A percentile compares a stretch with the other conserved stretches of the same genome.
These are phyloP conservation scores for Suncus etruscus DNA, from an alignment of 2,113 vertebrate genomes.

Conservation along the genomic window DNA sequence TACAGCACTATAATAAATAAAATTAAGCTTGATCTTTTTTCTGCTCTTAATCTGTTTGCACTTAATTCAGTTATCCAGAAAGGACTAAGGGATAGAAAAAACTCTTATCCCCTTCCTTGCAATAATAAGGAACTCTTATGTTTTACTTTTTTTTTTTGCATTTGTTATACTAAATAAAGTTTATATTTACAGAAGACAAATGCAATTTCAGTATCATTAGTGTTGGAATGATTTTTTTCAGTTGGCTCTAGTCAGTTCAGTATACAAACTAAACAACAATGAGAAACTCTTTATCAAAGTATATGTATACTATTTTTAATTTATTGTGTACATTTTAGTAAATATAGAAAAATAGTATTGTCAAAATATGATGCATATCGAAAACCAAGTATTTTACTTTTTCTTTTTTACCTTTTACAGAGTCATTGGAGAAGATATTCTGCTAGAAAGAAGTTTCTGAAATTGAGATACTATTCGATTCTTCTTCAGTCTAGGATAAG, in stretches of 20 bases:
- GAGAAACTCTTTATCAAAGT: neutral
- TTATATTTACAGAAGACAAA: conserved; percentile 14
- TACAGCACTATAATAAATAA: neutral
- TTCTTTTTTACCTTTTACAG: conserved; percentile 81
- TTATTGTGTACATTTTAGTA: neutral
- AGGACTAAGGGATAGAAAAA: neutral
- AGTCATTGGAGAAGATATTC: conserved; percentile 90
- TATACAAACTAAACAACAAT: conserved; percentile 6
- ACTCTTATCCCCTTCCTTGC: neutral
- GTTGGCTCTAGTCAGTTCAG: neutral
- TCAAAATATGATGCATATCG: neutral
- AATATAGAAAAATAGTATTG: conserved; percentile 10
- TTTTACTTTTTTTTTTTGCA: conserved; percentile 22
- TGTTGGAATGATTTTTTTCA: neutral
- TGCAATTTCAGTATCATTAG: neutral
- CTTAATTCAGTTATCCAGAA: neutral
- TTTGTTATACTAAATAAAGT: neutral
- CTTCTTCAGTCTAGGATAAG: conserved; percentile 90
- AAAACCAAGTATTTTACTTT: conserved; percentile 51
- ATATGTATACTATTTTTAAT: neutral
- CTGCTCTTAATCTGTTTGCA: neutral
- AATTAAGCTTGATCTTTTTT: neutral
- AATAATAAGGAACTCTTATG: neutral
- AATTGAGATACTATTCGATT: conserved; percentile 85
- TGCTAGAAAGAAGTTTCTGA: conserved; percentile 86